These are phyloP conservation scores for Pluvianellus socialis DNA, from an alignment of 2,113 vertebrate genomes.

Conservation along the genomic window DNA sequence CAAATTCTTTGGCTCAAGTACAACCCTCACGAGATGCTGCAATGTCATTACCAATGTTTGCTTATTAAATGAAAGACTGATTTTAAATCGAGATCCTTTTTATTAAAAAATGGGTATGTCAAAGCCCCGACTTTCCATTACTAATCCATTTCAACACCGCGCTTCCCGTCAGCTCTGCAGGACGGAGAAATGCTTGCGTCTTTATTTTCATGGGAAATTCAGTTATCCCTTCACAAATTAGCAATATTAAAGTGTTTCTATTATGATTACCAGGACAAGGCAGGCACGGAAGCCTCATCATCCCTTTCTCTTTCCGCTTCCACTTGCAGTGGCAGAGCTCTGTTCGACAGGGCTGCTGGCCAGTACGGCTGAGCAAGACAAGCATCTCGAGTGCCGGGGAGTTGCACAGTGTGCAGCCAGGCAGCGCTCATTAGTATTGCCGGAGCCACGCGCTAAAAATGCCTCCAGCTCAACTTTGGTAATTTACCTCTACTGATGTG, in stretches of 20 bases:
- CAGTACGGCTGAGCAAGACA: not conserved
- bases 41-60: not conserved
- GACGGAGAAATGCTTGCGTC: not conserved
- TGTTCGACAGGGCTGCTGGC: not conserved
- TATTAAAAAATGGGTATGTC: not conserved
- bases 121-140: not conserved
- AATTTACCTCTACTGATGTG: not conserved
- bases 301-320: not conserved
- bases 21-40: not conserved
- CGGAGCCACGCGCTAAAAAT: not conserved
- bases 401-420: not conserved
- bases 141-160: not conserved
- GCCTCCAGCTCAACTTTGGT: not conserved
- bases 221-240: not conserved
- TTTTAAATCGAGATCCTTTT: not conserved
- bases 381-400: not conserved
- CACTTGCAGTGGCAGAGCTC: not conserved
- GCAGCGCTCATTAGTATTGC: not conserved
- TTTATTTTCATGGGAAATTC: not conserved
- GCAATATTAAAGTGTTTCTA: not conserved
- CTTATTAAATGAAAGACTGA: not conserved
- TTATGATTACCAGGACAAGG: not conserved
- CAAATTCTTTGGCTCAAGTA: not conserved
- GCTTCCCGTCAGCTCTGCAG: not conserved
- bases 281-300: accelerated